phyloP scores from a whole-genome alignment of 2,888 invertebrate genomes.

The Ectropis crepuscularia region DNA sequence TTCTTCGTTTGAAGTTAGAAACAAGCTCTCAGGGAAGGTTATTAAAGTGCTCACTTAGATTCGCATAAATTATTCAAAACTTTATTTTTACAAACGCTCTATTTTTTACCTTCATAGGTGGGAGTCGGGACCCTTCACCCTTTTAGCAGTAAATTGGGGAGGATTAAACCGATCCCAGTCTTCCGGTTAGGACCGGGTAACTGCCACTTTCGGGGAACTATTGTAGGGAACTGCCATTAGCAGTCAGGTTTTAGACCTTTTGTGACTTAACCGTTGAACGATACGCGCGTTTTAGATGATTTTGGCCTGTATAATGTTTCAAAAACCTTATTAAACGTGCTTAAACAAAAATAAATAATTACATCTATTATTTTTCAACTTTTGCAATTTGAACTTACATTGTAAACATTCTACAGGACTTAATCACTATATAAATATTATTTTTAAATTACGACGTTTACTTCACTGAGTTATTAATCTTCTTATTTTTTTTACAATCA shows the following conservation, averaged over 20 bases:
- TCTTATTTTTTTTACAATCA: too few relatives aligned
- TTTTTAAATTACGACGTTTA: too few relatives aligned
- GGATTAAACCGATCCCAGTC: slow-evolving; percentile 15
- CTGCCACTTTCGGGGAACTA: slow-evolving; percentile 15
- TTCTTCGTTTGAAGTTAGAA: slow-evolving; percentile 13
- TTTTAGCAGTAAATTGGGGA: slow-evolving; percentile 12
- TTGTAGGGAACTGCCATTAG: slow-evolving; percentile 6
- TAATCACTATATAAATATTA: too few relatives aligned
- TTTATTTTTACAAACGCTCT: slow-evolving; percentile 19
- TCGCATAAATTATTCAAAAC: slow-evolving; percentile 16
- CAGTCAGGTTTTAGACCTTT: slow-evolving; percentile 4
- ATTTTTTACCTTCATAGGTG: slow-evolving; percentile 12
- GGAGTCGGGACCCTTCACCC: slow-evolving; percentile 7
- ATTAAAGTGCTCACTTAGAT: slow-evolving; percentile 15
- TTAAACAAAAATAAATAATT: too few relatives aligned
- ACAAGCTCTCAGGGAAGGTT: slow-evolving; percentile 13
- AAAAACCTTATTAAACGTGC: too few relatives aligned
- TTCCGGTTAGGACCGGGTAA: slow-evolving; percentile 14
- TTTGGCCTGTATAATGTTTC: too few relatives aligned
- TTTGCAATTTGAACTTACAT: too few relatives aligned
- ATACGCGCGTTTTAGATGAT: too few relatives aligned
- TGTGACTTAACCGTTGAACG: not conserved
- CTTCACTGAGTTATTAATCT: too few relatives aligned
- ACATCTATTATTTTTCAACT: too few relatives aligned
- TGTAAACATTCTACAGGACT: too few relatives aligned